These are phyloP conservation scores for Morpho achilles DNA, from an alignment of 2,888 invertebrate species.

Conservation along the genomic window DNA sequence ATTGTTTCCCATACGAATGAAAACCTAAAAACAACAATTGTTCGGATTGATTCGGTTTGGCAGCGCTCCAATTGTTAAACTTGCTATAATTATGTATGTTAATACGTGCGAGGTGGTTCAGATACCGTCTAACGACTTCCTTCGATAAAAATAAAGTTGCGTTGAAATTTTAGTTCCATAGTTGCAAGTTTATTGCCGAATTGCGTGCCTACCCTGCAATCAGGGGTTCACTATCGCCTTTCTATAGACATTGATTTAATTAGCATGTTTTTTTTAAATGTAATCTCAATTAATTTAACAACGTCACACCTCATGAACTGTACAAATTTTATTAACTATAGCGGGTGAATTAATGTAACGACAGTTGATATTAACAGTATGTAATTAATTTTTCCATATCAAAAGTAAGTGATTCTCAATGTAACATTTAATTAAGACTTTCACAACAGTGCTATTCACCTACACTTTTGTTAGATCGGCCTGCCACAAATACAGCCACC, in stretches of 20 bases:
- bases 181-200: slow-evolving; percentile 72
- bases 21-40: slow-evolving; percentile 66
- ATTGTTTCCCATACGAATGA: slow-evolving; percentile 57
- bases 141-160: slow-evolving; percentile 77
- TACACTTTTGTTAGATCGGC: too few relatives aligned
- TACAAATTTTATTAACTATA: slow-evolving; percentile 4
- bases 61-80: slow-evolving; percentile 68
- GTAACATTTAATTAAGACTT: too few relatives aligned
- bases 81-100: slow-evolving; percentile 78
- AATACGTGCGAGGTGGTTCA: slow-evolving; percentile 72
- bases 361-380: not conserved
- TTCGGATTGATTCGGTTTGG: slow-evolving; percentile 64
- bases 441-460: too few relatives aligned
- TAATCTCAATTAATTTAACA: too few relatives aligned
- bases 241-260: slow-evolving; percentile 76
- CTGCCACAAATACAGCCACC: too few relatives aligned
- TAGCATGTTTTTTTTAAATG: slow-evolving; percentile 41
- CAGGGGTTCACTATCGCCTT: slow-evolving; percentile 62
- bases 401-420: too few relatives aligned
- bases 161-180: slow-evolving; percentile 77
- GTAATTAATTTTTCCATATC: too few relatives aligned
- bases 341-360: not conserved
- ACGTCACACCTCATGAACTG: slow-evolving; percentile 20
- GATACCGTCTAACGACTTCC: slow-evolving; percentile 78
- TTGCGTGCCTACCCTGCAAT: slow-evolving; percentile 69